These are phyloP conservation scores for Copidosoma floridanum DNA, from an alignment of 1,140 invertebrate genomes.

Conservation along the genomic window DNA sequence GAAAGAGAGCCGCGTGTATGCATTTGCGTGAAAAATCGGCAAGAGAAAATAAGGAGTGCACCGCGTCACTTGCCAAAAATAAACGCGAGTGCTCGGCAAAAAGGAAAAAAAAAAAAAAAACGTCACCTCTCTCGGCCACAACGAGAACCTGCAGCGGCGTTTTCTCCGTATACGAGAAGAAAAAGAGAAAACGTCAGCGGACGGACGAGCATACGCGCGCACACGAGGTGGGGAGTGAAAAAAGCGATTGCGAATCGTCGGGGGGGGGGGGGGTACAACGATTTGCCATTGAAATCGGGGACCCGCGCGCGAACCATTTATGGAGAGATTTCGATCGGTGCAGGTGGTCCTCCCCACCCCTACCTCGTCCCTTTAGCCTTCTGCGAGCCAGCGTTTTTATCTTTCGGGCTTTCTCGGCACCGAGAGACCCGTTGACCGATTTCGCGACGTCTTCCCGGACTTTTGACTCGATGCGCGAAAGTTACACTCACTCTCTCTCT, in stretches of 20 bases:
- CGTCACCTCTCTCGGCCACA: not conserved
- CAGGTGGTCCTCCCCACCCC: conserved; percentile 11
- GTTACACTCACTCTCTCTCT: not conserved
- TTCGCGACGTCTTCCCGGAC: conserved; percentile 6
- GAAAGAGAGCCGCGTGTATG: too few relatives aligned
- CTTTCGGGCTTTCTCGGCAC: too few relatives aligned
- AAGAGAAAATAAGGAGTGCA: too few relatives aligned
- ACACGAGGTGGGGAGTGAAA: not conserved
- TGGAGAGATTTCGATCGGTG: conserved; percentile 25
- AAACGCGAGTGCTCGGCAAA: too few relatives aligned
- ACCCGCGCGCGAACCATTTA: conserved; percentile 20
- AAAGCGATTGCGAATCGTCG: not conserved
- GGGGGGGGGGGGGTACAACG: too few relatives aligned
- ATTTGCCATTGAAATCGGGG: too few relatives aligned
- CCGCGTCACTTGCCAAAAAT: too few relatives aligned
- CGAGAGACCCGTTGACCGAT: conserved; percentile 34
- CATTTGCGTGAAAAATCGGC: too few relatives aligned
- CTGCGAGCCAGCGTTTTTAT: too few relatives aligned
- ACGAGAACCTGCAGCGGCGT: not conserved
- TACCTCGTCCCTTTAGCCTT: not conserved
- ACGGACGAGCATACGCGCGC: too few relatives aligned
- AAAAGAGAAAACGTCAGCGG: not conserved
- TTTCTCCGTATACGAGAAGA: too few relatives aligned
- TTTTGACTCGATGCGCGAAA: too few relatives aligned
- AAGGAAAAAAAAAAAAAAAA: not conserved